Conservation (phyloP, 2,888 invertebrate species). For the Acrobasis repandana region DNA sequence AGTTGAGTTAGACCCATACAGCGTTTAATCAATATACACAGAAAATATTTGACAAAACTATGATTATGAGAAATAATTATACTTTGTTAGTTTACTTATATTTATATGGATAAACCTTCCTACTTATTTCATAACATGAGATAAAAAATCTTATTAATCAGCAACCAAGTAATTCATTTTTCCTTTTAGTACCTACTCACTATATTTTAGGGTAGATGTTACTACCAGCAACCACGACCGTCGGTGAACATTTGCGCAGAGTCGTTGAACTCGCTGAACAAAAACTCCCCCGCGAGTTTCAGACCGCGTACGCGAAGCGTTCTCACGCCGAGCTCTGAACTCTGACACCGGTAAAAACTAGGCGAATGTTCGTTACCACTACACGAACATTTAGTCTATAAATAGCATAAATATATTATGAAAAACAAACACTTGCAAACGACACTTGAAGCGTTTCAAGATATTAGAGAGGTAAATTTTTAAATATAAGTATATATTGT, state of each 20-base stretch:
- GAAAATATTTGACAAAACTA: too few species aligned
- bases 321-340: conserved; percentile 71
- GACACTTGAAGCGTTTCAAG: too few species aligned
- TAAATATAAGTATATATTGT: too few species aligned
- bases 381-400: neutral
- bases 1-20: too few species aligned
- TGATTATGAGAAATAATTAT: too few species aligned
- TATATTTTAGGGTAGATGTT: neutral
- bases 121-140: too few species aligned
- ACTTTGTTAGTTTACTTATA: too few species aligned
- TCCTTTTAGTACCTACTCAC: neutral
- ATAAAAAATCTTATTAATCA: too few species aligned
- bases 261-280: conserved; percentile 76
- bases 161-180: neutral
- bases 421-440: too few species aligned
- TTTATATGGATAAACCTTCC: too few species aligned
- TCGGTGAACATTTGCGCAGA: conserved; percentile 50
- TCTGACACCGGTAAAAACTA: conserved; percentile 72
- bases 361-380: conserved; percentile 40
- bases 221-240: neutral
- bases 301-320: conserved; percentile 48
- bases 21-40: too few species aligned
- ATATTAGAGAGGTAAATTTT: too few species aligned
- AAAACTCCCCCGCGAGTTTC: conserved; percentile 78
- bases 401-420: neutral